Conservation (phyloP, 2,113 vertebrate species). For the Bungarus multicinctus region DNA sequence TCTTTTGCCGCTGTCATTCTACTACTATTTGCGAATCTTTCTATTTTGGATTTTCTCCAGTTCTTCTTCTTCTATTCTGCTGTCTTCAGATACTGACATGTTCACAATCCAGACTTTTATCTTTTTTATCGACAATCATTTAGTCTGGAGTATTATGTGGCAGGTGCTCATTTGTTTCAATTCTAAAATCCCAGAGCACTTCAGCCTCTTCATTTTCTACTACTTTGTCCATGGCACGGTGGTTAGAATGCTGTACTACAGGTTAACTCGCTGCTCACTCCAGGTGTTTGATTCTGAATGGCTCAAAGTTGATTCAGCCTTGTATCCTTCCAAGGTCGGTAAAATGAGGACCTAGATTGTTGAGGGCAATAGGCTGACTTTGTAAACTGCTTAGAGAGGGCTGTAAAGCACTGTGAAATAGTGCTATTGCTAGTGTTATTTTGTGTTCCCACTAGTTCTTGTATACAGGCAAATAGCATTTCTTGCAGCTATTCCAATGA, state of each 20-base stretch:
- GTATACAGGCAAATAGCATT: neutral
- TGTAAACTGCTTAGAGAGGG: no score
- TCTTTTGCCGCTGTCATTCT: neutral
- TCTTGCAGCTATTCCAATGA: neutral
- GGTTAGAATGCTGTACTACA: no score
- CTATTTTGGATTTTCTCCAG: neutral
- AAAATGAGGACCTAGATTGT: no score
- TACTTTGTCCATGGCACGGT: neutral
- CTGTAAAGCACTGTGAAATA: no score
- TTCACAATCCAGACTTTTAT: neutral
- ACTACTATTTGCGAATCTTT: neutral
- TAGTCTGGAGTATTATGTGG: neutral
- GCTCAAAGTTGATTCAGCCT: no score
- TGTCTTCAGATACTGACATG: neutral
- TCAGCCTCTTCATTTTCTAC: neutral
- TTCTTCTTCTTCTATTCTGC: neutral
- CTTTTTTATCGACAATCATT: neutral
- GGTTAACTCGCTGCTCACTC: no score
- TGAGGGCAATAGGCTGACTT: no score
- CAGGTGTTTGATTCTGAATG: no score
- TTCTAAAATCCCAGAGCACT: neutral
- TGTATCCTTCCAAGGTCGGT: no score
- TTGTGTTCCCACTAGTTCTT: neutral
- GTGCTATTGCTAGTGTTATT: neutral
- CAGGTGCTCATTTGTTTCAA: neutral